Evolutionary conservation across 2,888 invertebrate species (phyloP), one percentile per base, ranked within the genome.

Genomic region (Gastrophysa polygoni): DNA sequence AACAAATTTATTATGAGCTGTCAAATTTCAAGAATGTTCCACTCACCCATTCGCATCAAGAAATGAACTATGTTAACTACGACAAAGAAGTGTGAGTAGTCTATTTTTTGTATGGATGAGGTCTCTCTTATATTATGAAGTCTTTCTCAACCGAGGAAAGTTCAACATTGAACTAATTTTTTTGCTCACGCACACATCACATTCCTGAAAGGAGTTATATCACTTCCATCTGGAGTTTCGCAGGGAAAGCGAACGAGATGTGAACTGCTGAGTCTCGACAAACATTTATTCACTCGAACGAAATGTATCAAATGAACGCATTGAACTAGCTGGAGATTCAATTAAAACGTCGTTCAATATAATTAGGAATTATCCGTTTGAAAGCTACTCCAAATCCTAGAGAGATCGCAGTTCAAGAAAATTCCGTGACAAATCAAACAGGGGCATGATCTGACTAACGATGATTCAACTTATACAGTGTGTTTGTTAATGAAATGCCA

Each of bases 291-390:
- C 14, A 17, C 16, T 29, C 5, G 49, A 46, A 60, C 38, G 11
- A 49, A 56, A 16, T 29, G 17, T 28, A 56, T 16, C 18, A 57
- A 56, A 34, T 14, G 2, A 56, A 17, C 20, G 55, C 20, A 46
- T 59, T 43, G 38, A 49, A 50, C 43, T 61, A 55, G 50, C 56
- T 49, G 56, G 16, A n/a, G 21, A 43, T 14, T 61, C 47, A 51
- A 61, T 57, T 61, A 51, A 61, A 57, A 43, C 57, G 57, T 61
- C 61, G 34, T 51, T 57, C 51, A 51, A 38, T 57, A 46, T 46
- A 44, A 61, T 61, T 56, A 61, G 21, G 29, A 50, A 61, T 61
- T 49, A 61, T 28, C 47, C 21, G 16, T 50, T 50, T 10, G 14
- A 5, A 20, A 50, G 51, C 14, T 38, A 16, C 17, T 24, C 14